Percentiles rank a stretch among this genome's conserved stretches.
Conservation (phyloP, 2,113 vertebrate genomes). For the Centropus unirufus region DNA sequence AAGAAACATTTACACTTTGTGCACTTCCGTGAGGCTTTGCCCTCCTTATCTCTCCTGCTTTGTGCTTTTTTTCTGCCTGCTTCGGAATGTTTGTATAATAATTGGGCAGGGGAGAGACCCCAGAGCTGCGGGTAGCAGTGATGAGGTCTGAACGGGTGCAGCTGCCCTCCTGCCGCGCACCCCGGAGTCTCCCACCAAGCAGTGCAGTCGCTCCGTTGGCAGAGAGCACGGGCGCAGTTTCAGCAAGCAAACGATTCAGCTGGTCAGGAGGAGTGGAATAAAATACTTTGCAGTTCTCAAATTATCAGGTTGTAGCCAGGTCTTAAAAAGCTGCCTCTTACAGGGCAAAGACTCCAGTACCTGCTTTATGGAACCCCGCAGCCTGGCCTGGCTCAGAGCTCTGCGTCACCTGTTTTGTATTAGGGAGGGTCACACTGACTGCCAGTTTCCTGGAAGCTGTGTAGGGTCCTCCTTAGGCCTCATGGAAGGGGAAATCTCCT, state of each 20-base stretch:
- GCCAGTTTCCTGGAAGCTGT: not conserved
- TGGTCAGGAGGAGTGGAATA: not conserved
- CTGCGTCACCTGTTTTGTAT: not conserved
- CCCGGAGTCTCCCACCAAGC: not conserved
- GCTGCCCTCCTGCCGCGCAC: not conserved
- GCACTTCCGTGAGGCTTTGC: not conserved
- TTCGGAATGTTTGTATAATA: not conserved
- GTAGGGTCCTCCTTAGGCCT: not conserved
- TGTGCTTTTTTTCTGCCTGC: not conserved
- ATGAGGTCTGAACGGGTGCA: not conserved
- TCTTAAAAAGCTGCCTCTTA: not conserved
- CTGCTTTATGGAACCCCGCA: not conserved
- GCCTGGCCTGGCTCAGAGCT: not conserved
- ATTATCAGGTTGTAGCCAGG: not conserved
- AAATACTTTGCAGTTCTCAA: not conserved
- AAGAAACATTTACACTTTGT: slow-evolving; percentile 10
- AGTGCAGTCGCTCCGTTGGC: not conserved
- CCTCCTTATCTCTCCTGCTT: not conserved
- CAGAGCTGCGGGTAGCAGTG: not conserved
- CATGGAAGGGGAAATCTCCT: not conserved
- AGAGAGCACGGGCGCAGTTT: fast-evolving
- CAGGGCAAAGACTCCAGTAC: not conserved
- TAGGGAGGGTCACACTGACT: not conserved
- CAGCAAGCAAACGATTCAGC: not conserved
- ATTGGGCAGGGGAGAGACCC: not conserved